A percentile compares a stretch with the other conserved stretches of the same genome.
Conservation (phyloP, 2,888 invertebrate species). For the Harpagoxenus sublaevis region DNA sequence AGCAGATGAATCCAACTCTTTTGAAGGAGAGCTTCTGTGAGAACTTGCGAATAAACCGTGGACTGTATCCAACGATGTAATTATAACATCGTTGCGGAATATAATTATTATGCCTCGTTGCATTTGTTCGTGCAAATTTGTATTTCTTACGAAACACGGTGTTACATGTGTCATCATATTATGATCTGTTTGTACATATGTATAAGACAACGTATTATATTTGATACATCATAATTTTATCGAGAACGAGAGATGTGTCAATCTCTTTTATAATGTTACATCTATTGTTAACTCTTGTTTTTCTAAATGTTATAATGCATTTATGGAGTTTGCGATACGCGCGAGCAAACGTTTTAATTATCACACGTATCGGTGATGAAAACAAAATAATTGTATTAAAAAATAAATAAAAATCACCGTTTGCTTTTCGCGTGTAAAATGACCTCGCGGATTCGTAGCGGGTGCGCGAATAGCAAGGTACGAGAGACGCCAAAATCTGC, state of each 20-base stretch:
- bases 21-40: neutral
- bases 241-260: neutral
- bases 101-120: constrained; percentile 29
- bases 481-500: constrained; percentile 67
- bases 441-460: constrained; percentile 11
- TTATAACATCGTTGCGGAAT: neutral
- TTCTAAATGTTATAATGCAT: neutral
- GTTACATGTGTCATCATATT: neutral
- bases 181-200: neutral
- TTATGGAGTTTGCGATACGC: neutral
- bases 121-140: constrained; percentile 6
- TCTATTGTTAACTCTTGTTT: neutral
- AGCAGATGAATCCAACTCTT: constrained; percentile 17
- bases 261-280: neutral
- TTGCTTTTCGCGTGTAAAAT: neutral
- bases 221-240: neutral
- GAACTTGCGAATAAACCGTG: constrained; percentile 11
- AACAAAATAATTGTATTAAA: constrained; percentile 10
- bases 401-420: constrained; percentile 1
- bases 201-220: neutral
- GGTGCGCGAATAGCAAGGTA: constrained; percentile 50
- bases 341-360: neutral
- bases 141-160: neutral
- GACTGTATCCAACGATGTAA: neutral
- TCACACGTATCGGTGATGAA: neutral